Conservation (phyloP, 2,888 invertebrate species). For the Eupelmus urozonus region DNA sequence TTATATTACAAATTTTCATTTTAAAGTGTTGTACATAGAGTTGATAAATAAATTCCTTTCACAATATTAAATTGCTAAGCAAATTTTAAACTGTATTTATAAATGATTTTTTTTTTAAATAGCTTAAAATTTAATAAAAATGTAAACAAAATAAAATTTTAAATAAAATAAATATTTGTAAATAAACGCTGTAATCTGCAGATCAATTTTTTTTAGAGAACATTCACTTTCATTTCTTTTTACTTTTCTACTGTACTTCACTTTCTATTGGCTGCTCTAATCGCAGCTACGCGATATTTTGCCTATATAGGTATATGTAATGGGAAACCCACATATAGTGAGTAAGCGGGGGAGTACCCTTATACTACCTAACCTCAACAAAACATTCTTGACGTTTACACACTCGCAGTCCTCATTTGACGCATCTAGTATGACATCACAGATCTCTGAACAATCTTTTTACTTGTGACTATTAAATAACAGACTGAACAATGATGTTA, state of each 20-base stretch:
- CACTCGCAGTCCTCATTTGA: slow-evolving; percentile 1
- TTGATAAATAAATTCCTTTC: neutral
- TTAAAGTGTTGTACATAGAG: neutral
- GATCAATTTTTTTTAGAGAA: neutral
- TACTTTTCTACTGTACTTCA: neutral
- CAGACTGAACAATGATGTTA: slow-evolving; percentile 24
- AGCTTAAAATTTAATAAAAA: neutral
- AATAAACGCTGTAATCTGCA: too few species aligned
- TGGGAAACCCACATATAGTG: neutral
- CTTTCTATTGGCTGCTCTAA: slow-evolving; percentile 2
- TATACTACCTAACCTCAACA: slow-evolving; percentile 25
- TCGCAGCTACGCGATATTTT: neutral
- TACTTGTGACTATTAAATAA: neutral
- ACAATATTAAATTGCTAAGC: neutral
- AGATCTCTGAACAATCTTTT: slow-evolving; percentile 15
- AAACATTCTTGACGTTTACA: slow-evolving; percentile 15
- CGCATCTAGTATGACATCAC: slow-evolving; percentile 48
- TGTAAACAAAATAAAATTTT: neutral
- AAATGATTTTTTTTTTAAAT: too few species aligned
- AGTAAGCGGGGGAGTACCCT: slow-evolving; percentile 4
- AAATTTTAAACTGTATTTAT: too few species aligned
- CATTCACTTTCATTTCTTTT: neutral
- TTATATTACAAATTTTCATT: neutral
- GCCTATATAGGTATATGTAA: neutral
- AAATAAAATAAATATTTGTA: neutral